Percentiles rank a stretch among this genome's conserved stretches.
phyloP scores from a whole-genome alignment of 2,797 vertebrate genomes.

The Scolopax rusticola region DNA sequence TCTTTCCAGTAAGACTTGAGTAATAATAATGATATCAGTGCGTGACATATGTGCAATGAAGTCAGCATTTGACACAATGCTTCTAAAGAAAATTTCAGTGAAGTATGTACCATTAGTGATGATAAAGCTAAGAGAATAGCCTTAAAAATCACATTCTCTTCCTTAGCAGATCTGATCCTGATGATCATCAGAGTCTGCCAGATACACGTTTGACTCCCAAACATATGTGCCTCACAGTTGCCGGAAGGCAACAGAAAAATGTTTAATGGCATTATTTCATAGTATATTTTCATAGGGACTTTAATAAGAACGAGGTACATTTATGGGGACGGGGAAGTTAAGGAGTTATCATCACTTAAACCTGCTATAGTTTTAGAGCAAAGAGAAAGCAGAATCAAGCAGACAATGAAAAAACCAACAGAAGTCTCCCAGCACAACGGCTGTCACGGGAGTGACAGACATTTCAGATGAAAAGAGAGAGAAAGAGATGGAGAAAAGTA shows the following conservation, averaged over 20 bases:
- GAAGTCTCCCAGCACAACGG: neutral
- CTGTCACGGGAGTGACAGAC: neutral
- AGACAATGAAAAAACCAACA: neutral
- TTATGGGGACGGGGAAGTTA: neutral
- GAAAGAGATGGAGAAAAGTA: neutral
- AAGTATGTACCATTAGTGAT: constrained; percentile 9
- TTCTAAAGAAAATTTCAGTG: constrained; percentile 13
- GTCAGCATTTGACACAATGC: constrained; percentile 46
- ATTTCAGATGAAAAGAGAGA: neutral
- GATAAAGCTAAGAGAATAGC: neutral
- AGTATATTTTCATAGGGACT: neutral
- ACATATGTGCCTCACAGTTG: neutral
- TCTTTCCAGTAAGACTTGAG: constrained; percentile 51
- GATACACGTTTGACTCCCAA: neutral
- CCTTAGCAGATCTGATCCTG: constrained; percentile 10
- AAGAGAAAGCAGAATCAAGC: neutral
- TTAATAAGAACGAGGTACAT: neutral
- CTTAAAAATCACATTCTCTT: neutral
- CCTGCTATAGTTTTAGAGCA: neutral
- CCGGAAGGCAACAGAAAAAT: neutral
- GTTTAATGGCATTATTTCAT: neutral
- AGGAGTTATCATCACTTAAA: neutral
- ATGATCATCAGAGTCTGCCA: neutral
- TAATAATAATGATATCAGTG: constrained; percentile 48
- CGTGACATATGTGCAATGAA: constrained; percentile 56